Evolutionary conservation across 2,113 vertebrate genomes (phyloP), one percentile per base, ranked within the genome.

Genomic region (Triplophysa siluroides): DNA sequence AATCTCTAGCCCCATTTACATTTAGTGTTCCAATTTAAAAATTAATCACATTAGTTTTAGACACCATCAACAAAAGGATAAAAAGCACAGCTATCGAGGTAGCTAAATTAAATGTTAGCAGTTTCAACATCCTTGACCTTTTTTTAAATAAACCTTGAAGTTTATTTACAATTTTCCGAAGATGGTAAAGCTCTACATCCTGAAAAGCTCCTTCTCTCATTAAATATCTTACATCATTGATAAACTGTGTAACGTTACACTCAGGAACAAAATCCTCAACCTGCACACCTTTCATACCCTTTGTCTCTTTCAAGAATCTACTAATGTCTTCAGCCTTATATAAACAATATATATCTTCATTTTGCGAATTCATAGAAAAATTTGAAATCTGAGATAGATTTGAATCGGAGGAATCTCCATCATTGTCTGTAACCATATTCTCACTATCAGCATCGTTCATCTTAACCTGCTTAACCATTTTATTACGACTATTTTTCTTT

Each of bases 11-110:
- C 21, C 43, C 24, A 79, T 16, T 71, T 45, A 71, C 14, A 9
- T 63, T 79, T 63, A 71, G 21, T 12, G 67, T 47, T 26, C 13
- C 13, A 12, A 63, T 63, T 41, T 41, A 12, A 65, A 65, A 65
- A 65, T 41, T 2, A 11, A 18, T 65, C 29, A n/a, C 9, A 66
- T 66, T 66, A n/a, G 41, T 43, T 66, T 66, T 21, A 66, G 10
- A 66, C 33, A 7, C 41, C 4, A 66, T 12, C 33, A 66, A 41
- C 6, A 43, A 21, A 43, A 1, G 9, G 19, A 26, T 3, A 14
- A 38, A 38, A 65, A 11, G 1, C 33, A 1, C 8, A 45, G 43
- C 43, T 45, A 2, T 12, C 43, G 12, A 45, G 1, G 43, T 2
- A 45, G 11, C 43, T 4, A 0, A 33, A 19, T 41, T 41, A 41